Evolutionary conservation across 2,888 invertebrate species (phyloP), one percentile per base, ranked within the genome.

Genomic region (Sminthurinus aureus): DNA sequence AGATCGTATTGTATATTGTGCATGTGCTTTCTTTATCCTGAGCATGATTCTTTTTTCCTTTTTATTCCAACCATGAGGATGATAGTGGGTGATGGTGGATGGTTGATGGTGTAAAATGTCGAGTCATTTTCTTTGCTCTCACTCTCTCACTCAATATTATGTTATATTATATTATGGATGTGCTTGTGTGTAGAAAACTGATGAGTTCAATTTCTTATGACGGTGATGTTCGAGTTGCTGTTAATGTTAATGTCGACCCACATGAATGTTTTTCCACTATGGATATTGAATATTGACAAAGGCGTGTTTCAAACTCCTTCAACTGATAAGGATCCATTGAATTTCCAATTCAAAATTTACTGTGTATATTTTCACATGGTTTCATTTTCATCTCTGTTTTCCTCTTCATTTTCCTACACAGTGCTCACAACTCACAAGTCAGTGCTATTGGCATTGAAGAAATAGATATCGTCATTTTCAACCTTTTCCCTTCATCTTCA

Each of bases 121-220:
- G 76, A 76, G 76, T 76, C 76, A 76, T 76, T 76, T 76, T 76
- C 76, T 52, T 52, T 76, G 20, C 76, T 51, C 76, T 76, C 22
- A n/a, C 22, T 50, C 58, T 58, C 2, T 58, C 52, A 18, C 9
- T 18, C n/a, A n/a, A 15, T 58, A 13, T 58, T 58, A 13, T 58
- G 58, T 18, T 58, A 38, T 38, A 38, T 38, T 38, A 4, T 38
- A 6, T 6, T 38, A 38, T 38, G 38, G 38, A 38, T 58, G 15
- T 24, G 22, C 71, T 71, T 71, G 12, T 38, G 38, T 4, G 38
- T 38, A 38, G 38, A 4, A 38, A 38, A 38, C 38, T 38, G 38
- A 38, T 38, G 38, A 38, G 38, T 38, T 38, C 38, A 38, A 38
- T 38, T 38, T 38, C 38, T 38, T 38, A 6, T 38, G 38, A 38